A percentile compares a stretch with the other conserved stretches of the same genome.
Conservation (phyloP, 2,113 vertebrate genomes). For the Elgaria multicarinata region DNA sequence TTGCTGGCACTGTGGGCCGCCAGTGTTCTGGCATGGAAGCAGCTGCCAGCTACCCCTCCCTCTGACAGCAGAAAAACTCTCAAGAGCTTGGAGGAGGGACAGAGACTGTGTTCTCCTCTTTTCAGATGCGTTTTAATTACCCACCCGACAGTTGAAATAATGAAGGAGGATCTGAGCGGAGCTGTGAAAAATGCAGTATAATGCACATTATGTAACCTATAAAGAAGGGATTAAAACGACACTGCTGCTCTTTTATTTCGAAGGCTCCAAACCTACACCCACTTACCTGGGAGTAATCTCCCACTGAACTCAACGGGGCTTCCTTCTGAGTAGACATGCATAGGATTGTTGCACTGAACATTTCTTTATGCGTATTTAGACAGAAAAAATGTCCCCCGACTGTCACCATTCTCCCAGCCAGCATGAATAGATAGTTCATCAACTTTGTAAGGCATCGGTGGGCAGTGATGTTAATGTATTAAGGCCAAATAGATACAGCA, state of each 20-base stretch:
- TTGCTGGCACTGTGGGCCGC: neutral
- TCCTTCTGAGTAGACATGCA: neutral
- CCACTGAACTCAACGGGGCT: neutral
- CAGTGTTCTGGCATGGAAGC: slow-evolving; percentile 1
- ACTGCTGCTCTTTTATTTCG: neutral
- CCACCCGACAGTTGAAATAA: slow-evolving; percentile 5
- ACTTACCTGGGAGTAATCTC: neutral
- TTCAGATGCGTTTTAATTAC: slow-evolving; percentile 32
- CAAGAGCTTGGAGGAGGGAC: neutral
- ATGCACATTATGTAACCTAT: neutral
- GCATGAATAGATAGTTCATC: neutral
- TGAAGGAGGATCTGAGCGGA: neutral
- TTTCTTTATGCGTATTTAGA: too few species aligned
- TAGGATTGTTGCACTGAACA: too few species aligned
- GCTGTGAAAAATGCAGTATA: neutral
- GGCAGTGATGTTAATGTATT: neutral
- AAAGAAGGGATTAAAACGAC: neutral
- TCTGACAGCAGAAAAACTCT: neutral
- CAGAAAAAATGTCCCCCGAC: too few species aligned
- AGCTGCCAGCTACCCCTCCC: neutral
- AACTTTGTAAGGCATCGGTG: neutral
- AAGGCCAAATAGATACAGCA: neutral
- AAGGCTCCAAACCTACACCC: neutral
- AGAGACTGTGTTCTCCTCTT: neutral
- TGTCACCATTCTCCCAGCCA: too few species aligned